A percentile compares a stretch with the other conserved stretches of the same genome.
phyloP scores from a whole-genome alignment of 2,113 vertebrate genomes.

The Zapus hudsonius region DNA sequence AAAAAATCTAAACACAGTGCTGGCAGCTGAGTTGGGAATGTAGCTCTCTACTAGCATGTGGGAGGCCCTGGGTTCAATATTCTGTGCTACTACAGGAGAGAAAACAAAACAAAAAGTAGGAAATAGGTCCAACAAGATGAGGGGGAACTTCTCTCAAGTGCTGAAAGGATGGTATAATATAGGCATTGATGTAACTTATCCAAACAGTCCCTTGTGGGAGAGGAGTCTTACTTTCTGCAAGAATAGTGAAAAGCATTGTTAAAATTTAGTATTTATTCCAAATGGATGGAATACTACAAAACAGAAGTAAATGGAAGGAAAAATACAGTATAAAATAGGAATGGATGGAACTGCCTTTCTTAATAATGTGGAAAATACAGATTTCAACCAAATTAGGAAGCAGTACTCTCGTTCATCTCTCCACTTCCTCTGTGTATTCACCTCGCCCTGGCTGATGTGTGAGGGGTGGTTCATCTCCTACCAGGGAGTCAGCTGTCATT shows the following conservation, averaged over 20 bases:
- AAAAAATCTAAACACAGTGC: slow-evolving; percentile 18
- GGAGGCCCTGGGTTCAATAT: background rate
- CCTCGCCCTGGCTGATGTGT: too few relatives aligned
- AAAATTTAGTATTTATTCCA: background rate
- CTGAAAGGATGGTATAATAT: background rate
- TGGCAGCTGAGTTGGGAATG: background rate
- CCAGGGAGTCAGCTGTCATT: too few relatives aligned
- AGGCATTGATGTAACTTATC: background rate
- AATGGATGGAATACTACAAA: background rate
- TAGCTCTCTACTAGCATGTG: background rate
- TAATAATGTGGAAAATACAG: background rate
- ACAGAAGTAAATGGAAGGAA: background rate
- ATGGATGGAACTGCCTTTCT: background rate
- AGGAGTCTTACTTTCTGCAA: background rate
- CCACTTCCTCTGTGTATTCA: too few relatives aligned
- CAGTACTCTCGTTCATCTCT: too few relatives aligned
- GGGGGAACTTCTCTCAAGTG: background rate
- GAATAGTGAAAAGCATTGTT: background rate
- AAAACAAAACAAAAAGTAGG: background rate
- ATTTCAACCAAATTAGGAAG: too few relatives aligned
- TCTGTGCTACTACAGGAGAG: background rate
- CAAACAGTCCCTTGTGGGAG: background rate
- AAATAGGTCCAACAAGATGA: background rate
- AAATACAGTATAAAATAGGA: background rate
- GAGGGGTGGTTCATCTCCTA: too few relatives aligned